Conservation (phyloP, 2,888 invertebrate genomes). For the Conistra vaccinii region DNA sequence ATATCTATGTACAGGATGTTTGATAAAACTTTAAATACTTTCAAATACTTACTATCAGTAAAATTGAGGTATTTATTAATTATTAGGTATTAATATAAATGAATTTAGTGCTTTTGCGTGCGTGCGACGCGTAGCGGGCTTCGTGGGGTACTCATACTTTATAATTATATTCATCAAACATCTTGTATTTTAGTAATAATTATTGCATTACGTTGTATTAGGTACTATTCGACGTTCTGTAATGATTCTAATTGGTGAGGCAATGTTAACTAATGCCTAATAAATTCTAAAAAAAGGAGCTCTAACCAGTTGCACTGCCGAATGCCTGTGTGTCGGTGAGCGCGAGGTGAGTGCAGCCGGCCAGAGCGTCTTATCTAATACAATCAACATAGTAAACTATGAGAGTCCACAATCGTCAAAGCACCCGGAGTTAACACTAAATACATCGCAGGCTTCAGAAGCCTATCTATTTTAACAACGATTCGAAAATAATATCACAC, state of each 20-base stretch:
- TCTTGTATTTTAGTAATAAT: constrained; percentile 81
- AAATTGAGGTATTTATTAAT: constrained; percentile 78
- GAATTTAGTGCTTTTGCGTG: constrained; percentile 73
- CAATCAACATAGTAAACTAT: constrained; percentile 87
- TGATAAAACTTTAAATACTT: constrained; percentile 80
- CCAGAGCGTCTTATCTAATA: constrained; percentile 83
- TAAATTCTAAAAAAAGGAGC: constrained; percentile 85
- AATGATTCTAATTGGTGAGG: constrained; percentile 85
- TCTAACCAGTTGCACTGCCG: constrained; percentile 78
- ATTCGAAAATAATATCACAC: constrained; percentile 90
- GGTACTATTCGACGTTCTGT: constrained; percentile 72
- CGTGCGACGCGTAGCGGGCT: constrained; percentile 66
- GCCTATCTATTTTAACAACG: constrained; percentile 85
- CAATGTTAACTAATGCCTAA: constrained; percentile 86
- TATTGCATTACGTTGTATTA: constrained; percentile 75
- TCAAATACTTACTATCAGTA: constrained; percentile 76
- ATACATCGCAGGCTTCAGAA: constrained; percentile 89
- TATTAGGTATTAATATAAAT: constrained; percentile 70
- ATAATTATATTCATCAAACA: constrained; percentile 84
- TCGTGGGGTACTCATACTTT: constrained; percentile 55
- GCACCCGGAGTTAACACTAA: constrained; percentile 90
- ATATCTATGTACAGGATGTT: constrained; percentile 86
- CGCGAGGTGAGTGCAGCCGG: constrained; percentile 71
- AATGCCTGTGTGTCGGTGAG: constrained; percentile 41
- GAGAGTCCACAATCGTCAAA: constrained; percentile 90